A percentile compares a stretch with the other conserved stretches of the same genome.
Evolutionary conservation across 2,113 vertebrate genomes (phyloP).

Genomic region (Paraplagusia blochii): DNA sequence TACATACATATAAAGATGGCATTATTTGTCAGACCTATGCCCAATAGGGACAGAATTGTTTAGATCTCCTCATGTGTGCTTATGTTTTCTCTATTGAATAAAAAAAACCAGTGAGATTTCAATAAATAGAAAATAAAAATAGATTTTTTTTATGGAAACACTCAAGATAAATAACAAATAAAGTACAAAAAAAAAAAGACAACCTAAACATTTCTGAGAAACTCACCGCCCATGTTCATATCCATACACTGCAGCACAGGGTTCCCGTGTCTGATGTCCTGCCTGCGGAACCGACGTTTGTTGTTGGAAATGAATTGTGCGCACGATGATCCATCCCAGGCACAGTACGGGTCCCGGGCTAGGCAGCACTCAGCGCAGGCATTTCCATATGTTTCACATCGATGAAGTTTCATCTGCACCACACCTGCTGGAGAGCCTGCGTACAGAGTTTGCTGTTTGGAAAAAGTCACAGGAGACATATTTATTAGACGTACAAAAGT

Average conservation of each 20-base stretch:
- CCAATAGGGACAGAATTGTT: too few relatives aligned
- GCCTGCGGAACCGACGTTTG: conserved; percentile 84
- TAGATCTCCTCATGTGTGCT: too few relatives aligned
- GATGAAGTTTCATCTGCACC: conserved; percentile 85
- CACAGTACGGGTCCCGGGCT: conserved; percentile 91
- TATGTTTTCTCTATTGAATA: too few relatives aligned
- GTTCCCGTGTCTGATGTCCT: conserved; percentile 81
- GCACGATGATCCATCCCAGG: conserved; percentile 88
- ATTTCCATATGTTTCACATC: conserved; percentile 85
- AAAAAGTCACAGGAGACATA: background rate
- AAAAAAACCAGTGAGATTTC: too few relatives aligned
- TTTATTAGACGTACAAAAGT: too few relatives aligned
- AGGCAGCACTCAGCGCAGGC: conserved; percentile 93
- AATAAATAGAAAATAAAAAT: too few relatives aligned
- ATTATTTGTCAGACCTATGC: too few relatives aligned
- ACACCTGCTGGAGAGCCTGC: conserved; percentile 84
- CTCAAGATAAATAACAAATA: too few relatives aligned
- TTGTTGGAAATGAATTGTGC: conserved; percentile 73
- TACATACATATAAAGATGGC: too few relatives aligned
- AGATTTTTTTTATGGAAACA: too few relatives aligned
- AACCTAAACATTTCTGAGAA: too few relatives aligned
- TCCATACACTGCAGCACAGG: conserved; percentile 86
- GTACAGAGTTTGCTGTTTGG: conserved; percentile 82
- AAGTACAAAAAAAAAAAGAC: too few relatives aligned
- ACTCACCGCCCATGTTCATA: conserved; percentile 84